A percentile compares a stretch with the other conserved stretches of the same genome.
Conservation (phyloP, 2,888 invertebrate species). For the Taphrorychus bicolor region DNA sequence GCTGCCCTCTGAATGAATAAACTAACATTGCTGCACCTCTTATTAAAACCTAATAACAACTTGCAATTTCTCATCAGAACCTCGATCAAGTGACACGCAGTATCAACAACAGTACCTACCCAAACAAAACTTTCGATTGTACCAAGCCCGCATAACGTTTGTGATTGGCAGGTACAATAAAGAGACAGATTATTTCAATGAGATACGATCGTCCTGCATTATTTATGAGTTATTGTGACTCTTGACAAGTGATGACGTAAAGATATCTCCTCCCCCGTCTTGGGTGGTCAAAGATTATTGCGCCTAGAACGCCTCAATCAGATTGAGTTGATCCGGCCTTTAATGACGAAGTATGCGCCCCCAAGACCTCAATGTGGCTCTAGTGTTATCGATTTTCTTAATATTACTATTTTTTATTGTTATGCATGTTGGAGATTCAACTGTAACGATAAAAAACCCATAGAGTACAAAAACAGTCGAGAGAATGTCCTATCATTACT, state of each 20-base stretch:
- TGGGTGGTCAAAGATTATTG: conserved; percentile 37
- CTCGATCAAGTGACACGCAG: not conserved
- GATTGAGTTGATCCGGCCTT: conserved; percentile 23
- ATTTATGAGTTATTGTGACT: conserved; percentile 55
- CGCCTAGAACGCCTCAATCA: conserved; percentile 36
- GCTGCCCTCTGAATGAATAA: no score
- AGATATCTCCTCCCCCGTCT: conserved; percentile 43
- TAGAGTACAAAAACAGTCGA: not conserved
- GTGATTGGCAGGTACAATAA: conserved; percentile 50
- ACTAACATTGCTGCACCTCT: not conserved
- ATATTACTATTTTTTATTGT: not conserved
- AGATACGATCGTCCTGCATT: conserved; percentile 52
- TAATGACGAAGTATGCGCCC: conserved; percentile 29
- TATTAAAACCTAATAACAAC: not conserved
- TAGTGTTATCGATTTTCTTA: no score
- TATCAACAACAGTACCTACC: not conserved
- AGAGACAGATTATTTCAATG: conserved; percentile 50
- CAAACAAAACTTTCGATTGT: conserved; percentile 56
- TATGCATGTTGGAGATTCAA: not conserved
- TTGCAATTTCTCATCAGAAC: not conserved
- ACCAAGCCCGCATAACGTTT: conserved; percentile 25
- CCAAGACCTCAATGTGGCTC: conserved; percentile 5
- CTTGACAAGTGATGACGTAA: conserved; percentile 56
- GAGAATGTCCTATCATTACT: conserved; percentile 17
- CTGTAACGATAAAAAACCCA: not conserved